phyloP scores from a whole-genome alignment of 1,140 invertebrate species.

The Rhizoglyphus robini region DNA sequence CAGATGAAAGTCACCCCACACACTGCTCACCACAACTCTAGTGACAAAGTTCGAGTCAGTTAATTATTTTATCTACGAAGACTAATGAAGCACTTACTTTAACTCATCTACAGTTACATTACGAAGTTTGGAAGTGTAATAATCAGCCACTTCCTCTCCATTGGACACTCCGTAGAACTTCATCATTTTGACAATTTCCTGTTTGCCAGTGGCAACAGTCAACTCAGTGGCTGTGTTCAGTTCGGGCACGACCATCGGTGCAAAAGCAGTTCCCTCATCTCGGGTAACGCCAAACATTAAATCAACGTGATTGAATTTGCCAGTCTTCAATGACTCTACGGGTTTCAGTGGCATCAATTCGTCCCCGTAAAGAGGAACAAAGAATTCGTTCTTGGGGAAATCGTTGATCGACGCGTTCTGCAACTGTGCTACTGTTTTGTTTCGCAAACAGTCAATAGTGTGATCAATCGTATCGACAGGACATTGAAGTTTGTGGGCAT shows the following conservation, averaged over 20 bases:
- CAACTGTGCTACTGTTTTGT: not conserved
- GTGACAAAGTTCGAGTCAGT: not conserved
- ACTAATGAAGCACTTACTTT: constrained; percentile 10
- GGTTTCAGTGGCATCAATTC: not conserved
- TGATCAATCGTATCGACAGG: not conserved
- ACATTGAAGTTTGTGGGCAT: not conserved
- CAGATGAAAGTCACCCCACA: constrained; percentile 12
- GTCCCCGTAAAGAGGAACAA: not conserved
- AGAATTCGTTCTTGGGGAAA: not conserved
- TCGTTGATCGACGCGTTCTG: not conserved
- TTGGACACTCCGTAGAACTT: too few relatives aligned
- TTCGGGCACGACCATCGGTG: not conserved
- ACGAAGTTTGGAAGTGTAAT: not conserved
- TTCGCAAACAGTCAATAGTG: not conserved
- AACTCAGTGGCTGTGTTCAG: not conserved
- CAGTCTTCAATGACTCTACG: not conserved
- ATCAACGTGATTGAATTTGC: constrained; percentile 5
- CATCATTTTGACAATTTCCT: too few relatives aligned
- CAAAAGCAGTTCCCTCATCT: constrained; percentile 1
- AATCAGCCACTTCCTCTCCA: constrained; percentile 1
- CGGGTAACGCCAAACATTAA: not conserved
- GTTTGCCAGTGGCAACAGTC: not conserved
- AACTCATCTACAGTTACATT: not conserved
- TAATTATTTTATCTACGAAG: not conserved
- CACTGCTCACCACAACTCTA: not conserved